Evolutionary conservation across 2,797 vertebrate species (phyloP).

Genomic region (Platalea minor): DNA sequence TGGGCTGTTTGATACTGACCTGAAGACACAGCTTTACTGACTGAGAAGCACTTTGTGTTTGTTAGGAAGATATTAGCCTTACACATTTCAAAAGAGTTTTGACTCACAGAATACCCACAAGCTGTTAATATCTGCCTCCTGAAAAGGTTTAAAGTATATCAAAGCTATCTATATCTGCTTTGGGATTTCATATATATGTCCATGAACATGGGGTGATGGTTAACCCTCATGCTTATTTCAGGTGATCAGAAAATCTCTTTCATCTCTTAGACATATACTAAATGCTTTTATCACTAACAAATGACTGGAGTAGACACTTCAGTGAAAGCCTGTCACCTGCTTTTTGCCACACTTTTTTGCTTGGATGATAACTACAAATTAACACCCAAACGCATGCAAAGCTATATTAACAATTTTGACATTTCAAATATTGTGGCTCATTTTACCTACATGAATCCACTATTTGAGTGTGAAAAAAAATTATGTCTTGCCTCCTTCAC

Average conservation of each 20-base stretch:
- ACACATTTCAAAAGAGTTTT: background rate
- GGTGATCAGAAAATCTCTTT: background rate
- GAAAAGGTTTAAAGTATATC: background rate
- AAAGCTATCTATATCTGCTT: background rate
- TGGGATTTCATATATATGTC: background rate
- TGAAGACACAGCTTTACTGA: background rate
- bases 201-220: background rate
- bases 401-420: background rate
- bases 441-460: background rate
- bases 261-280: background rate
- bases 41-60: background rate
- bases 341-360: background rate
- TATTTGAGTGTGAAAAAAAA: background rate
- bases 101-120: background rate
- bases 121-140: background rate
- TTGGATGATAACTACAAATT: conserved; percentile 19
- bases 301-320: background rate
- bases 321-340: background rate
- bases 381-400: background rate
- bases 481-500: background rate
- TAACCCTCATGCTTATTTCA: background rate
- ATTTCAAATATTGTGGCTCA: conserved; percentile 2
- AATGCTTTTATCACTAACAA: conserved; percentile 8
- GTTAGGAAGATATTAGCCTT: background rate
- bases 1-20: background rate